These are phyloP conservation scores for Sphaerolaimus hirsutus DNA, from an alignment of 2,888 invertebrate species.

Conservation along the genomic window DNA sequence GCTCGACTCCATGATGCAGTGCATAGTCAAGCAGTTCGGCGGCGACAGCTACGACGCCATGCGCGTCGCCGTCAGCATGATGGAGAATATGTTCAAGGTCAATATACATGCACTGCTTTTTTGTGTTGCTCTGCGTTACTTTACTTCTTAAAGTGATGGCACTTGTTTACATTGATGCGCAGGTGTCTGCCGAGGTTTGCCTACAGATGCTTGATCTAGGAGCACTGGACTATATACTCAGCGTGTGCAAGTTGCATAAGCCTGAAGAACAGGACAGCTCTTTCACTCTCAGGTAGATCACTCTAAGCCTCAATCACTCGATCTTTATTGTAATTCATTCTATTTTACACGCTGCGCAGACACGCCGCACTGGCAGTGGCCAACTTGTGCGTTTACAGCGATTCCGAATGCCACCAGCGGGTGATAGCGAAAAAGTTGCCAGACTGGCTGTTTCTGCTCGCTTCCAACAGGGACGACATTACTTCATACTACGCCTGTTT, in stretches of 20 bases:
- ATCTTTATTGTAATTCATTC: not conserved
- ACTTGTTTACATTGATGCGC: too few relatives aligned
- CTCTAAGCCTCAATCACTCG: too few relatives aligned
- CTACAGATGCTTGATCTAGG: slow-evolving; percentile 21
- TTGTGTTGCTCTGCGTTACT: too few relatives aligned
- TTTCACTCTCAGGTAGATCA: too few relatives aligned
- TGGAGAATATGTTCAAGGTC: not conserved
- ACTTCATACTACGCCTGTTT: slow-evolving; percentile 94
- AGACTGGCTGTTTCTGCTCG: slow-evolving; percentile 78
- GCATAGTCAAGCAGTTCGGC: too few relatives aligned
- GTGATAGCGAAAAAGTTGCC: slow-evolving; percentile 29
- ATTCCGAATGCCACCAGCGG: slow-evolving; percentile 29
- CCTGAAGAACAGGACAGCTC: not conserved
- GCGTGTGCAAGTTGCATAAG: not conserved
- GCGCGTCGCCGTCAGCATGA: too few relatives aligned
- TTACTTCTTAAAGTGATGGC: too few relatives aligned
- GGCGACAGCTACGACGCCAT: too few relatives aligned
- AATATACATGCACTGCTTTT: too few relatives aligned
- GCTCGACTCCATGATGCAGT: too few relatives aligned
- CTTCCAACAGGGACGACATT: slow-evolving; percentile 76
- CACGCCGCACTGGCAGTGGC: slow-evolving; percentile 91
- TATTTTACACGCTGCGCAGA: slow-evolving; percentile 25
- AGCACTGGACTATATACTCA: slow-evolving; percentile 18
- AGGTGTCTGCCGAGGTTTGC: too few relatives aligned
- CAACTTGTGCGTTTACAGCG: slow-evolving; percentile 68